Percentiles rank a stretch among this genome's conserved stretches.
These are phyloP conservation scores for Macrophya annulata DNA, from an alignment of 2,888 invertebrate species.

Conservation along the genomic window DNA sequence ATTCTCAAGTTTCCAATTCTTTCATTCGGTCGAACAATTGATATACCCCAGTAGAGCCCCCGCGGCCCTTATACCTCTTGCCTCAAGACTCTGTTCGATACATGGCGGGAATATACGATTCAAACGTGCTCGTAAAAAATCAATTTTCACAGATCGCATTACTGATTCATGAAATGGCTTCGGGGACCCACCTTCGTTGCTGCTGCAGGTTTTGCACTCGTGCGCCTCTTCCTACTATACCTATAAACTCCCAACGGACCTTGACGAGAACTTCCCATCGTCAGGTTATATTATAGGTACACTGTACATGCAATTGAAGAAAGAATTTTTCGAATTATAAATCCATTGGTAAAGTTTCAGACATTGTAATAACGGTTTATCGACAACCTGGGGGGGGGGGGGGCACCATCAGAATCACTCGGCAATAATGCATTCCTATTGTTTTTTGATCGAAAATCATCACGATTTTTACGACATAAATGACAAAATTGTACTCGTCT, in stretches of 20 bases:
- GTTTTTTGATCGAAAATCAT: too few relatives aligned
- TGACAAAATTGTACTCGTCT: neutral
- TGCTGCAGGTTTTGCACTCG: conserved; percentile 40
- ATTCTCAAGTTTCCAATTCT: conserved; percentile 51
- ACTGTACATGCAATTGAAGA: neutral
- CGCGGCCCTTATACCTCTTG: neutral
- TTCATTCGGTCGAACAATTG: conserved; percentile 45
- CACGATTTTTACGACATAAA: too few relatives aligned
- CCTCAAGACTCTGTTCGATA: neutral
- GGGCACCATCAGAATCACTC: too few relatives aligned
- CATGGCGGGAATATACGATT: conserved; percentile 50
- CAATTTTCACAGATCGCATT: conserved; percentile 55
- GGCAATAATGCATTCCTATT: too few relatives aligned
- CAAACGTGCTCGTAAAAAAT: conserved; percentile 54
- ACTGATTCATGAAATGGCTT: conserved; percentile 54
- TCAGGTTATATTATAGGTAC: neutral
- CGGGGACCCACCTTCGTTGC: conserved; percentile 37
- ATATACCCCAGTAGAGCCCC: conserved; percentile 28
- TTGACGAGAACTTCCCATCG: conserved; percentile 1
- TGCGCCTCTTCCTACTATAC: neutral
- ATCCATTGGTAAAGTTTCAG: neutral
- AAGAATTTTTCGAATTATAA: conserved; percentile 2
- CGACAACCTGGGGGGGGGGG: too few relatives aligned
- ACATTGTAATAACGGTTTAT: neutral
- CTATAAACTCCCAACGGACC: neutral